Conservation (phyloP, 2,888 invertebrate genomes). For the Globia sparganii region DNA sequence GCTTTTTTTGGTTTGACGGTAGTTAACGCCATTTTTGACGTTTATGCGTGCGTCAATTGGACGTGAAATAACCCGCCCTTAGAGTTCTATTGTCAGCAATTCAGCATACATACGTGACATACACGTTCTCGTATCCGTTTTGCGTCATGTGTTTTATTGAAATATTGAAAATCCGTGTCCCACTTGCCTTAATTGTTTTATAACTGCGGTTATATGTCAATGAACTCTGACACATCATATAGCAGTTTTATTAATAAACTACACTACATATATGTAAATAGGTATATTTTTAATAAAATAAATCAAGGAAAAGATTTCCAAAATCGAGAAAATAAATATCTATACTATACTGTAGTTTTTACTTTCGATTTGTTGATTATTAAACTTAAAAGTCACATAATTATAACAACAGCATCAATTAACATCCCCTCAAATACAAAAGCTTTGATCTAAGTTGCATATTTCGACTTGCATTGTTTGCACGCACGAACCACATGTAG, state of each 20-base stretch:
- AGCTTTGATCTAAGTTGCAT: not conserved
- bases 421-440: not conserved
- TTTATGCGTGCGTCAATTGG: too few species aligned
- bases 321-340: not conserved
- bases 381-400: too few species aligned
- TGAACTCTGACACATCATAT: constrained; percentile 68
- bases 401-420: not conserved
- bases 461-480: constrained; percentile 31
- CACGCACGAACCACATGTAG: constrained; percentile 41
- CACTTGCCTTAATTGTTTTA: constrained; percentile 77
- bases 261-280: not conserved
- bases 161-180: constrained; percentile 71
- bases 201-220: constrained; percentile 71
- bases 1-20: too few species aligned
- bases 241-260: constrained; percentile 41
- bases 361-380: not conserved
- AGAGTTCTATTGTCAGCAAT: constrained; percentile 42
- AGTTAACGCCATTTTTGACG: too few species aligned
- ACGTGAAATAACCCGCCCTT: too few species aligned
- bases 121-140: constrained; percentile 54
- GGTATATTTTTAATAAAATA: not conserved
- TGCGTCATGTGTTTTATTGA: constrained; percentile 66
- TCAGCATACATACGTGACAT: constrained; percentile 27
- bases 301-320: not conserved
- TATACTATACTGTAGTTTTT: not conserved